Evolutionary conservation across 2,113 vertebrate species (phyloP), one percentile per base, ranked within the genome.

Genomic region (Rhinolophus ferrumequinum): DNA sequence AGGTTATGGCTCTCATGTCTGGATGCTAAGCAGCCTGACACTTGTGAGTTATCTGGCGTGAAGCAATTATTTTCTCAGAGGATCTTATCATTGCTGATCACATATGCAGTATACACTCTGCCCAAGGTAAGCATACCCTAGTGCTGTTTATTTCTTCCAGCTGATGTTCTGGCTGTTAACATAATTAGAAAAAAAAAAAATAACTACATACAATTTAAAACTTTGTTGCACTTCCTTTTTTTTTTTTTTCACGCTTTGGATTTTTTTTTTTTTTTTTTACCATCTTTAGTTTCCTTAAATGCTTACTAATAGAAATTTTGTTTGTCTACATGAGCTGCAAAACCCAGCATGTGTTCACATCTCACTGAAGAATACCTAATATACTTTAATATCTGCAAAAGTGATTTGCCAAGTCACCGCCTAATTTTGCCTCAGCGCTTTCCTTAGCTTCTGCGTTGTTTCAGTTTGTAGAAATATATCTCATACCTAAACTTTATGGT

Each of bases 11-110:
- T 91, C 12, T 85, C 62, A 35, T 58, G 82, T 93, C 83, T 95
- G 33, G 41, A 54, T 58, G 62, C 30, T 83, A 95, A 95, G 41
- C 76, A 80, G 30, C 30, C 22, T 80, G 81, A 47, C 60, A 73
- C 6, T 24, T 75, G 26, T 24, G 44, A 87, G 80, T 80, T 87
- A 38, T 84, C 44, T 92, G n/a, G 21, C 4, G 0, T 62, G 64
- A 93, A 95, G 52, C 83, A 81, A 87, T 95, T 83, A 81, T 92
- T 88, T 93, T 94, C 66, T 79, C 60, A 38, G 26, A 84, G 76
- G 89, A 47, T 35, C 26, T 96, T 90, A 92, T 82, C 50, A 28
- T 47, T 93, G 47, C 33, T 83, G 12, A 66, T 52, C 33, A 62
- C 75, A 5, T 44, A 3, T 33, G 14, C 88, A 92, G 6, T 44